Percentiles rank a stretch among this genome's conserved stretches.
phyloP scores from a whole-genome alignment of 2,113 vertebrate genomes.

The Rhinogobius similis region DNA sequence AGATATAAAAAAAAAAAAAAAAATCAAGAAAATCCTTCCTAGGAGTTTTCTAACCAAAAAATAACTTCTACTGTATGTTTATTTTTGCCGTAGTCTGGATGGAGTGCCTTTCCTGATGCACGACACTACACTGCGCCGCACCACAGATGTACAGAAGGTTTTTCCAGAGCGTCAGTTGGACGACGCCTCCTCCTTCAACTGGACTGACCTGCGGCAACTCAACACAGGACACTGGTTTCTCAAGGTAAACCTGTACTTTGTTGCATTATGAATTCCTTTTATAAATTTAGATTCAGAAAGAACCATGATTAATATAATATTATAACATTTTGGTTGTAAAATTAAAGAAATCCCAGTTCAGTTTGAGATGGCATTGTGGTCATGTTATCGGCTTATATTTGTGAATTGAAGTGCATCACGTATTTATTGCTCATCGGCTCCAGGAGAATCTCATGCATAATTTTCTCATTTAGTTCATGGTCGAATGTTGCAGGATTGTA shows the following conservation, averaged over 20 bases:
- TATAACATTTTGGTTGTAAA: too few relatives aligned
- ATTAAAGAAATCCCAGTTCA: too few relatives aligned
- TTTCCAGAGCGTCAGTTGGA: constrained; percentile 82
- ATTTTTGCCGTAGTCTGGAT: constrained; percentile 78
- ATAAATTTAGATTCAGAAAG: too few relatives aligned
- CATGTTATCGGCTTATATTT: neutral
- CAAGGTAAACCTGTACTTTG: constrained; percentile 71
- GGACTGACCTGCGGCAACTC: constrained; percentile 88
- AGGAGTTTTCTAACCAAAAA: too few relatives aligned
- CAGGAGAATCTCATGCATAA: neutral
- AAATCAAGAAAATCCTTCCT: too few relatives aligned
- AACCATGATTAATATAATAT: too few relatives aligned
- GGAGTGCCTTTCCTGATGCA: constrained; percentile 94
- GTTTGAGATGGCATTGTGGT: too few relatives aligned
- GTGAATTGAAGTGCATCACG: neutral
- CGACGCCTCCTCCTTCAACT: constrained; percentile 88
- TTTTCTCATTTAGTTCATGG: neutral
- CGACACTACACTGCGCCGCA: constrained; percentile 85
- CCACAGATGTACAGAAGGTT: constrained; percentile 84
- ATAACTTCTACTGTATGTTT: neutral
- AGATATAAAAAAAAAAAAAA: too few relatives aligned
- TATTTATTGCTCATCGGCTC: neutral
- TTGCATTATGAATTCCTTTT: too few relatives aligned
- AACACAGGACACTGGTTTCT: constrained; percentile 95
- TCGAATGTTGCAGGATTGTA: neutral